Base-by-base conservation (phyloP, 2,797 vertebrate species). In the Florisuga fusca region DNA sequence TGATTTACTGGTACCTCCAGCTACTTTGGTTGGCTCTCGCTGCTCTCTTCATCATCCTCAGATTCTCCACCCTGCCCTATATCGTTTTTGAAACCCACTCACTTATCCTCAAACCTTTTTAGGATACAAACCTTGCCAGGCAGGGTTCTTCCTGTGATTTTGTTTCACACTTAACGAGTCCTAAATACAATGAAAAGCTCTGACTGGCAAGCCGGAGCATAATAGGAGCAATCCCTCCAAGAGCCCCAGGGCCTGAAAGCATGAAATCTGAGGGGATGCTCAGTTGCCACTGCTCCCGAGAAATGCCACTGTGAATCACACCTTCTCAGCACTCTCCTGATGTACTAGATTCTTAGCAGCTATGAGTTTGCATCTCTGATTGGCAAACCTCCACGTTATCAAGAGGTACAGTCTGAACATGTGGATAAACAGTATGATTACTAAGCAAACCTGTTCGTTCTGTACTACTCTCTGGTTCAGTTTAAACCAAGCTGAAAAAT, bases 391-490 rank as follows among this genome's bases (percentile, higher is more conserved):
- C 63, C 50, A 41, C 61, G 62, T 54, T 66, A 22, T 4, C 64
- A 50, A 62, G 72, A 61, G 18, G 51, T 75, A 45, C 23, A n/a
- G 31, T 27, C 41, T 80, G n/a, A 13, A 46, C 3, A 2, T 6
- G 20, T 3, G 89, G n/a, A 26, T 53, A 75, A 80, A 57, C 1
- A 36, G 6, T 10, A 14, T n/a, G 26, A 31, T 73, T 45, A 10
- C 63, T 87, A 46, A 50, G 50, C 53, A 92, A 58, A 69, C 17
- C 55, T 84, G 11, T 53, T 66, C 31, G 5, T 74, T 48, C 36
- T 45, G 6, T 31, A 11, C 0, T 1, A 20, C 14, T 38, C 48
- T 48, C 23, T 54, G 15, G 4, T 34, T 68, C 58, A 19, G 10
- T 46, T 87, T 58, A 72, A 81, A 82, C 6, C 31, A 73, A 81